Conservation (phyloP, 1,140 invertebrate genomes). For the Mya arenaria region DNA sequence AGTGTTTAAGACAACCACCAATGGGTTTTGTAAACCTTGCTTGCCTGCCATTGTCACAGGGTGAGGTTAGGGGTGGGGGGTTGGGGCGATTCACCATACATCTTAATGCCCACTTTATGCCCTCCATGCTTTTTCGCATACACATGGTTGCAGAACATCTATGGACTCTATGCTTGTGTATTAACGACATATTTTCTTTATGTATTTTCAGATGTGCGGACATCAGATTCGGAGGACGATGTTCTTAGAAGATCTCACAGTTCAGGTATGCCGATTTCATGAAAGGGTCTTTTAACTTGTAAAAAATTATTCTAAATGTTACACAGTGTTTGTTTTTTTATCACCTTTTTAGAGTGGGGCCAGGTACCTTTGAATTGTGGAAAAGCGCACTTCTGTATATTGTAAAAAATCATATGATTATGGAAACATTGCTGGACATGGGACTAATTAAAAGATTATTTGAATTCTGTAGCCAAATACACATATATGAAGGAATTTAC, state of each 20-base stretch:
- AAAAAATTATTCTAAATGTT: neutral
- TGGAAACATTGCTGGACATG: too few species aligned
- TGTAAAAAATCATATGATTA: too few species aligned
- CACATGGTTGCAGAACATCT: neutral
- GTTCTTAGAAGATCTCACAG: constrained; percentile 37
- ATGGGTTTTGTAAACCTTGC: too few species aligned
- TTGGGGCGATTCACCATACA: too few species aligned
- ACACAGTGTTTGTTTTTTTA: neutral
- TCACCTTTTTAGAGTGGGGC: neutral
- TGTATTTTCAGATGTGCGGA: constrained; percentile 32
- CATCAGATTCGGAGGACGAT: constrained; percentile 50
- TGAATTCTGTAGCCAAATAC: too few species aligned
- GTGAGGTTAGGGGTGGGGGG: too few species aligned
- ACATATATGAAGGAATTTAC: too few species aligned
- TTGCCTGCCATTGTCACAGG: too few species aligned
- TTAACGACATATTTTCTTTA: neutral
- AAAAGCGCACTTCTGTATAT: neutral
- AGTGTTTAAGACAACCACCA: too few species aligned
- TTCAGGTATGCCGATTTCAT: constrained; percentile 15
- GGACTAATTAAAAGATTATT: too few species aligned
- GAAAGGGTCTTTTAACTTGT: neutral
- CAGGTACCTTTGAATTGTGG: neutral
- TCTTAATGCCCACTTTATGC: too few species aligned
- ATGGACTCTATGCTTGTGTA: neutral
- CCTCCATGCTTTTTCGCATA: neutral